Evolutionary conservation across 2,888 invertebrate genomes (phyloP).

Genomic region (Brachyptera risi): DNA sequence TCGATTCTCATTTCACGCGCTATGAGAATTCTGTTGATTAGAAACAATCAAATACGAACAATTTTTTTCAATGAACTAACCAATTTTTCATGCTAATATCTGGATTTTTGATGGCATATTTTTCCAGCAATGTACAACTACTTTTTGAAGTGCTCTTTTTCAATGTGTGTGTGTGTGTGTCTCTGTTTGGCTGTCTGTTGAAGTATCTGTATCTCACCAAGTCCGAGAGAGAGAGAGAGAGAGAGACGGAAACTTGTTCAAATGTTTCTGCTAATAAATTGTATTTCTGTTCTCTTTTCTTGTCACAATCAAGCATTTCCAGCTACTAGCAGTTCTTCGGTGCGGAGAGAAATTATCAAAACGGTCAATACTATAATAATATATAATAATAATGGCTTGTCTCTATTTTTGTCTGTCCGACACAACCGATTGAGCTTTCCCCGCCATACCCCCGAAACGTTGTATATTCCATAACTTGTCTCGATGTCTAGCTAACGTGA

Average conservation of each 20-base stretch:
- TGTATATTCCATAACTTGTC: constrained; percentile 6
- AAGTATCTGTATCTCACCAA: no score
- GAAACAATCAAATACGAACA: no score
- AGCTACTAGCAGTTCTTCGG: constrained; percentile 42
- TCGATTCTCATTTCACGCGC: no score
- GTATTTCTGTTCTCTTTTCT: constrained; percentile 44
- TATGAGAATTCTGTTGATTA: no score
- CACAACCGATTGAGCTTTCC: not conserved
- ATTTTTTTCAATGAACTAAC: constrained; percentile 22
- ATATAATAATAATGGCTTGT: no score
- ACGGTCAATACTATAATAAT: constrained; percentile 34
- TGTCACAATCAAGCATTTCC: constrained; percentile 46
- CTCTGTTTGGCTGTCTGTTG: no score
- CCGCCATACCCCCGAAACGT: not conserved
- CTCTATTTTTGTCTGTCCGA: constrained; percentile 20
- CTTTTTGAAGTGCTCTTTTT: constrained; percentile 30
- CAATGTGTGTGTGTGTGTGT: constrained; percentile 33
- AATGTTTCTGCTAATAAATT: constrained; percentile 40
- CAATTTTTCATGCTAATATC: constrained; percentile 17
- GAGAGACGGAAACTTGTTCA: not conserved
- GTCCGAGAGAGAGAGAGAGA: no score
- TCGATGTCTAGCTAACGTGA: constrained; percentile 29
- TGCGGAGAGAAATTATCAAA: constrained; percentile 44
- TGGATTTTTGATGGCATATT: constrained; percentile 3
- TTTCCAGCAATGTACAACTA: constrained; percentile 11